phyloP scores from a whole-genome alignment of 2,888 invertebrate species.

The Caenorhabditis afra region DNA sequence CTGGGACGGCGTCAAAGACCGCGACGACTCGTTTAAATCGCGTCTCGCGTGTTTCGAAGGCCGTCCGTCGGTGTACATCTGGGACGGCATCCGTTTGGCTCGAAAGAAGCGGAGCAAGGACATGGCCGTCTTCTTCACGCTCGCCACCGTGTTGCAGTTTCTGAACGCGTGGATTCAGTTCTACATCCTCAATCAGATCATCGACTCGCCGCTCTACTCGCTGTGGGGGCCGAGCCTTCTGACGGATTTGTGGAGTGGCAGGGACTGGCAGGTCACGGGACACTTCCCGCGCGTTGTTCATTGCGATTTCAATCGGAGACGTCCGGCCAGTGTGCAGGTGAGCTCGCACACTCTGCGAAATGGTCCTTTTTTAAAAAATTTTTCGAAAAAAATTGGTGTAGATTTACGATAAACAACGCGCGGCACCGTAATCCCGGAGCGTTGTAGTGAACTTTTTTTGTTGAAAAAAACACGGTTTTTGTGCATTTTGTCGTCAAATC shows the following conservation, averaged over 20 bases:
- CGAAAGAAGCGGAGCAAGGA: constrained; percentile 69
- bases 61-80: constrained; percentile 75
- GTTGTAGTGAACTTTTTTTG: too few species aligned
- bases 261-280: constrained; percentile 78
- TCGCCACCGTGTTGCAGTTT: constrained; percentile 72
- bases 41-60: constrained; percentile 71
- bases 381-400: too few species aligned
- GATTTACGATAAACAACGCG: too few species aligned
- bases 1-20: constrained; percentile 67
- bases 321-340: constrained; percentile 75
- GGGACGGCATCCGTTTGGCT: constrained; percentile 79
- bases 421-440: too few species aligned
- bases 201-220: constrained; percentile 74
- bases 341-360: neutral
- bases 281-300: constrained; percentile 79
- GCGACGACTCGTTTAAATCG: constrained; percentile 63
- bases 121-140: constrained; percentile 74
- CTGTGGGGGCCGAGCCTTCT: constrained; percentile 76
- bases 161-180: constrained; percentile 77
- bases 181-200: constrained; percentile 73
- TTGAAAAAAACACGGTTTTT: too few species aligned
- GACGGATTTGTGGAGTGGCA: constrained; percentile 72
- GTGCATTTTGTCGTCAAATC: neutral
- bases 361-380: neutral
- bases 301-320: constrained; percentile 77